A percentile compares a stretch with the other conserved stretches of the same genome.
Conservation (phyloP, 92 coral and sea anemone species). For the Anthopleura xanthogrammica region DNA sequence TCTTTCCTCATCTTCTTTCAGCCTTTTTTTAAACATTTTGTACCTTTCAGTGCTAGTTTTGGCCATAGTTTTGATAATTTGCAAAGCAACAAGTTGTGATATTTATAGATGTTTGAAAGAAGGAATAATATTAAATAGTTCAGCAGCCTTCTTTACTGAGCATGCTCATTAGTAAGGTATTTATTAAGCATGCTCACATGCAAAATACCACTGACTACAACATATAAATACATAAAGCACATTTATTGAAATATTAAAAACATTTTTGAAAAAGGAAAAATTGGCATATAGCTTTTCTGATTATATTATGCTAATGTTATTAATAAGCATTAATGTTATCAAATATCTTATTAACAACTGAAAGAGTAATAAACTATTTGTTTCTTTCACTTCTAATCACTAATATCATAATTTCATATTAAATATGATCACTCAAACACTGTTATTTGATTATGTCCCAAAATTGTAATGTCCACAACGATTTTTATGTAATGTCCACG, state of each 20-base stretch:
- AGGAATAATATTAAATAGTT: constrained; percentile 17
- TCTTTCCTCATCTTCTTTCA: constrained; percentile 20
- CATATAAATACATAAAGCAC: not conserved
- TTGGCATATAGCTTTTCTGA: not conserved
- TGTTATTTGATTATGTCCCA: constrained; percentile 15
- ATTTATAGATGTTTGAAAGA: not conserved
- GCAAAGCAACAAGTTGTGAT: not conserved
- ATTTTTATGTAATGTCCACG: constrained; percentile 37
- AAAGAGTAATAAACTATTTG: not conserved
- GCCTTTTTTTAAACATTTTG: constrained; percentile 3
- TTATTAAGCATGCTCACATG: constrained; percentile 36
- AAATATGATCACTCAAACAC: not conserved
- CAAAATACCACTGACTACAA: constrained; percentile 30
- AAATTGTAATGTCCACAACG: constrained; percentile 51
- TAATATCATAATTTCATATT: not conserved
- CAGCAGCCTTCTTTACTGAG: constrained; percentile 36
- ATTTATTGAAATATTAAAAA: not conserved
- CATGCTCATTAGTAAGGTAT: constrained; percentile 35
- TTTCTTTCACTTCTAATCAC: not conserved
- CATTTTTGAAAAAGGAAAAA: not conserved
- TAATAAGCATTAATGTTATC: not conserved
- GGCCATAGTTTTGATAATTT: constrained; percentile 5
- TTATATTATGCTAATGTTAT: not conserved
- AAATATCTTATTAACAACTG: not conserved
- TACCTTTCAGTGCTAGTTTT: constrained; percentile 1